Evolutionary conservation across 1,140 invertebrate species (phyloP).

Genomic region (Drosophila pruinosa): DNA sequence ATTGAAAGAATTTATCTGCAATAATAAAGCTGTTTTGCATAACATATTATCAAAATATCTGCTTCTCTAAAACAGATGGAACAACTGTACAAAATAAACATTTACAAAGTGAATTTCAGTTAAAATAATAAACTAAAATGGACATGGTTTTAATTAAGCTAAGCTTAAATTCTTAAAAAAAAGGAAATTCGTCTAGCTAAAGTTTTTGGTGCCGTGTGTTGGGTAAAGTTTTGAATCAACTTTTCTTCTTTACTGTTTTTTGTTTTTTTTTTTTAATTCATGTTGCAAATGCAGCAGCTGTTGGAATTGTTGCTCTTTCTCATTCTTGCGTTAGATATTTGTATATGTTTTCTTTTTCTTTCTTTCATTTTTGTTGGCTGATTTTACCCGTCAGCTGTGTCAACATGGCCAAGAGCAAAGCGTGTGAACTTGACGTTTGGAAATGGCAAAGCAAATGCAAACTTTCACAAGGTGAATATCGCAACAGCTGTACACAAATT

Average conservation of each 20-base stretch:
- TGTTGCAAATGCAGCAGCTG: conserved; percentile 37
- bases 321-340: neutral
- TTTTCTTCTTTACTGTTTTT: conserved; percentile 16
- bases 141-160: neutral
- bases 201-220: conserved; percentile 26
- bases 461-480: conserved; percentile 50
- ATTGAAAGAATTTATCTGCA: too few relatives aligned
- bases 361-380: neutral
- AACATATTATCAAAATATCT: too few relatives aligned
- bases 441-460: conserved; percentile 22
- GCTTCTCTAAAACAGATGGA: too few relatives aligned
- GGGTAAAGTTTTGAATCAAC: conserved; percentile 35
- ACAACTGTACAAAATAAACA: too few relatives aligned
- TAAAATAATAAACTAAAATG: neutral
- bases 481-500: conserved; percentile 39
- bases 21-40: too few relatives aligned
- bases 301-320: conserved; percentile 16
- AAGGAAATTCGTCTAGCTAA: neutral
- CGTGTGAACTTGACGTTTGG: conserved; percentile 39
- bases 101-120: neutral
- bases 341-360: neutral
- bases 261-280: conserved; percentile 28
- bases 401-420: conserved; percentile 31
- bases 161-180: neutral
- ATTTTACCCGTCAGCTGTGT: conserved; percentile 35